Evolutionary conservation across 2,113 vertebrate genomes (phyloP).

Genomic region (Apeltes quadracus): DNA sequence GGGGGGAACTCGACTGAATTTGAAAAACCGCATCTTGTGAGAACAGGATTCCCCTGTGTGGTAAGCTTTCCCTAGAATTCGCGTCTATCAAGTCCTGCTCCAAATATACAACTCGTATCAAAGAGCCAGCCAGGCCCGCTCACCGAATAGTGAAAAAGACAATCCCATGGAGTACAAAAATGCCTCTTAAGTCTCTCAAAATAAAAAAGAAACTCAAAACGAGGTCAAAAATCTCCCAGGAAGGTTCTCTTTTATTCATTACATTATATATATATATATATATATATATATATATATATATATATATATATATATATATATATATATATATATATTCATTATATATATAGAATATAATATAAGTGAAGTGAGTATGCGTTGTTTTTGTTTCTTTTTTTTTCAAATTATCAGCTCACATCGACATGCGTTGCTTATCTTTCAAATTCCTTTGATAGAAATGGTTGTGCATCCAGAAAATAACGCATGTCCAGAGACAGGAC

Average conservation of each 20-base stretch:
- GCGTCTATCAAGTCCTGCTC: slow-evolving; percentile 55
- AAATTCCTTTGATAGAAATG: slow-evolving; percentile 18
- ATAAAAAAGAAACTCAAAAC: slow-evolving; percentile 14
- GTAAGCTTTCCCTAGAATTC: slow-evolving; percentile 62
- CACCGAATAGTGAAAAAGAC: slow-evolving; percentile 37
- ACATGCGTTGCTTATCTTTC: slow-evolving; percentile 17
- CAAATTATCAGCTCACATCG: slow-evolving; percentile 6
- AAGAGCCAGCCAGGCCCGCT: slow-evolving; percentile 48
- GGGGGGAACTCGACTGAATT: slow-evolving; percentile 62
- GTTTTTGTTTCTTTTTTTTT: slow-evolving; percentile 5
- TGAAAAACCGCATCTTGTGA: slow-evolving; percentile 50
- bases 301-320: too few relatives aligned
- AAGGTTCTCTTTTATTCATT: not conserved
- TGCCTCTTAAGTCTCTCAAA: slow-evolving; percentile 23
- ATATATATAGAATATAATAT: too few relatives aligned
- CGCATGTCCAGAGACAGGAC: not conserved
- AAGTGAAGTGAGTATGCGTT: not conserved
- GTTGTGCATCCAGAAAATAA: slow-evolving; percentile 15
- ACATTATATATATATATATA: too few relatives aligned
- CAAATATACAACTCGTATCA: slow-evolving; percentile 49
- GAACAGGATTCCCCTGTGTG: slow-evolving; percentile 64
- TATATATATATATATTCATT: too few relatives aligned
- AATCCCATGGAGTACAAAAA: slow-evolving; percentile 32
- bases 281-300: too few relatives aligned
- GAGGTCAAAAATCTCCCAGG: slow-evolving; percentile 17